These are phyloP conservation scores for Liopterus haemorrhoidalis DNA, from an alignment of 2,888 invertebrate genomes.

Conservation along the genomic window DNA sequence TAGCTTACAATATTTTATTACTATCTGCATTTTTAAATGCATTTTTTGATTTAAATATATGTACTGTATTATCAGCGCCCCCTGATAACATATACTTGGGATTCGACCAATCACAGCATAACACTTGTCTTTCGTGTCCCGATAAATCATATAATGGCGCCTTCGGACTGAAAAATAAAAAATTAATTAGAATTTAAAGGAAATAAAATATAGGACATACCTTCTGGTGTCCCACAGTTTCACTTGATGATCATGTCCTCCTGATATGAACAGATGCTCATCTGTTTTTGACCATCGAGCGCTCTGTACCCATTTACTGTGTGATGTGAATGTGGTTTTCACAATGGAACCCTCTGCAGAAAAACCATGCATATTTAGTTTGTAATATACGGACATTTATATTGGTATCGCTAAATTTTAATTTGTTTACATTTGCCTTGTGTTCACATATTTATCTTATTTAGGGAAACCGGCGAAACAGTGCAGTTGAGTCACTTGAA, in stretches of 20 bases:
- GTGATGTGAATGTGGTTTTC: constrained; percentile 81
- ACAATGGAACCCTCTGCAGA: constrained; percentile 76
- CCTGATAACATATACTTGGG: constrained; percentile 82
- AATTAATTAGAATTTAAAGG: constrained; percentile 14
- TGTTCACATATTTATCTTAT: no score
- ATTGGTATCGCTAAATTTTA: constrained; percentile 6
- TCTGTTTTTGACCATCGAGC: constrained; percentile 82
- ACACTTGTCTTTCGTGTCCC: constrained; percentile 89
- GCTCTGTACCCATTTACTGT: constrained; percentile 86
- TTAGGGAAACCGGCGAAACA: no score
- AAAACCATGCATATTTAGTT: no score
- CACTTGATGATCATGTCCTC: constrained; percentile 82
- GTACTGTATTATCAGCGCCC: constrained; percentile 86
- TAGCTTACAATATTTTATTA: no score
- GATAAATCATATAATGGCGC: constrained; percentile 87
- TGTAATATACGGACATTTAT: constrained; percentile 9
- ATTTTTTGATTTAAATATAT: constrained; percentile 62
- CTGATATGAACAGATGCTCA: constrained; percentile 84
- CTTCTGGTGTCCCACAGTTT: constrained; percentile 96
- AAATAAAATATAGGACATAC: constrained; percentile 45
- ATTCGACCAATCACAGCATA: constrained; percentile 92
- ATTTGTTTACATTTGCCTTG: not conserved
- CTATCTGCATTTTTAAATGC: constrained; percentile 12
- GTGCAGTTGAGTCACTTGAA: no score
- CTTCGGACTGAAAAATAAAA: constrained; percentile 62